A percentile compares a stretch with the other conserved stretches of the same genome.
Conservation (phyloP, 2,113 vertebrate genomes). For the Thymallus thymallus region DNA sequence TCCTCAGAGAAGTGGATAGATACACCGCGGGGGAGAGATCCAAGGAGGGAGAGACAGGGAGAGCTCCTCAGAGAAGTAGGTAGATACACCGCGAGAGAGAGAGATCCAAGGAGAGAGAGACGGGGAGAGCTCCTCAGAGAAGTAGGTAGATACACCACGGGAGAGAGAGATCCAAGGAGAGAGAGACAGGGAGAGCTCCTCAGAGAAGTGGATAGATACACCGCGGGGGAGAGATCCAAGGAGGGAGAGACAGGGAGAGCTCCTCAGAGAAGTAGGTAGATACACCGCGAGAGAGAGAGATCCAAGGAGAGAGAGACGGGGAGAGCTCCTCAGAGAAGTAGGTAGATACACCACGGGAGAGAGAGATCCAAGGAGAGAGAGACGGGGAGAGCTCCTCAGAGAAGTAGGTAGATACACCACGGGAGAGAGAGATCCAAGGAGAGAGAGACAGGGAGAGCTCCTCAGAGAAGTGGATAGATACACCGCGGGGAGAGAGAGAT, state of each 20-base stretch:
- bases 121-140: slow-evolving; percentile 1
- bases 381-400: slow-evolving; percentile 11
- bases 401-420: background rate
- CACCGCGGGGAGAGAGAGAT: slow-evolving; percentile 11
- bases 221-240: slow-evolving; percentile 12
- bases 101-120: slow-evolving; percentile 16
- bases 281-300: slow-evolving; percentile 7
- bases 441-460: slow-evolving; percentile 9
- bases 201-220: background rate
- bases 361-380: slow-evolving; percentile 16
- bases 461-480: background rate
- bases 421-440: slow-evolving; percentile 16
- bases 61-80: background rate
- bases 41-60: slow-evolving; percentile 8
- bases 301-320: slow-evolving; percentile 6
- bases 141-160: background rate
- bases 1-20: background rate
- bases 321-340: background rate
- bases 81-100: background rate
- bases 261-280: background rate
- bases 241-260: slow-evolving; percentile 9
- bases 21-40: slow-evolving; percentile 9
- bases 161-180: slow-evolving; percentile 15
- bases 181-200: slow-evolving; percentile 11
- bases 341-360: background rate